Percentiles rank a stretch among this genome's conserved stretches.
These are phyloP conservation scores for Phenganax stokvisi DNA, from an alignment of 92 coral and sea anemone genomes.

Conservation along the genomic window DNA sequence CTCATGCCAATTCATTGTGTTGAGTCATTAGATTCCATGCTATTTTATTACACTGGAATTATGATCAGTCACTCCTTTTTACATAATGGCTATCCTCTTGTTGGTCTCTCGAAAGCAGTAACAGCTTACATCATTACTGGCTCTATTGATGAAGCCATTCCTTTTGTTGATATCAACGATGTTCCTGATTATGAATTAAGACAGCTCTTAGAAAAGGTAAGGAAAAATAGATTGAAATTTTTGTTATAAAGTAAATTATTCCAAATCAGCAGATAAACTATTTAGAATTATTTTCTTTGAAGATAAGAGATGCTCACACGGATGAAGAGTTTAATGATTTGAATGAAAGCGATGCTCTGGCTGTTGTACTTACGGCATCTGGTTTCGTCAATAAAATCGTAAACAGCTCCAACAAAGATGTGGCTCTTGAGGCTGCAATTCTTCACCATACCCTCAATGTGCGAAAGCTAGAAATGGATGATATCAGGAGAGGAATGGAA, in stretches of 20 bases:
- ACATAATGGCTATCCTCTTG: conserved; percentile 53
- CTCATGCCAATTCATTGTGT: conserved; percentile 51
- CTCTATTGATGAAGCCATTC: conserved; percentile 46
- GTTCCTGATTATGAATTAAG: conserved; percentile 48
- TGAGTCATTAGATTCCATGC: conserved; percentile 43
- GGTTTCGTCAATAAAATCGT: conserved; percentile 18
- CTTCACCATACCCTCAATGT: conserved; percentile 23
- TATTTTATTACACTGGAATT: conserved; percentile 50
- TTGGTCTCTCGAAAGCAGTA: conserved; percentile 53
- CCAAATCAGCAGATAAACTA: no score
- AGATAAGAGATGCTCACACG: conserved; percentile 15
- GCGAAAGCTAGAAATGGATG: conserved; percentile 23
- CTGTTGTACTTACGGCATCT: background rate
- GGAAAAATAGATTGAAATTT: conserved; percentile 26
- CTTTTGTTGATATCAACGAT: conserved; percentile 38
- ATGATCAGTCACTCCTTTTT: conserved; percentile 48
- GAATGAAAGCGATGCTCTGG: conserved; percentile 11
- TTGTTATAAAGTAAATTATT: conserved; percentile 12
- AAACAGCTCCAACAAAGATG: conserved; percentile 9
- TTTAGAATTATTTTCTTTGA: background rate
- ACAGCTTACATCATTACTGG: conserved; percentile 47
- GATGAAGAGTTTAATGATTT: background rate
- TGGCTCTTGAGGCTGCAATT: conserved; percentile 11
- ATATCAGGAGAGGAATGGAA: conserved; percentile 21
- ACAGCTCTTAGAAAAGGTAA: conserved; percentile 38